phyloP scores from a whole-genome alignment of 1,140 invertebrate genomes.

The Leptinotarsa texana region DNA sequence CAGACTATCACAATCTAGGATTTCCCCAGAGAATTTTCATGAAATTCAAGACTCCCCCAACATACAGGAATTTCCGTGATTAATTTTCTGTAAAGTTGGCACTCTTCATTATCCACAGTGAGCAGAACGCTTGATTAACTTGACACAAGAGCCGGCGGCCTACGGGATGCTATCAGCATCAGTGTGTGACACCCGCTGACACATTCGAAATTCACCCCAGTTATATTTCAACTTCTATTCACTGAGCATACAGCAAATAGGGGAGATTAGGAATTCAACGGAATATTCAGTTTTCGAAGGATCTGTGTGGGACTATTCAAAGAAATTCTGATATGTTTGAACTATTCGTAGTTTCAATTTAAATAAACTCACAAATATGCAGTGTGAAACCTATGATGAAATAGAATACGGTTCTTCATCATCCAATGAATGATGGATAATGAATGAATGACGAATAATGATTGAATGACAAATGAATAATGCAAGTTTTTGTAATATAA shows the following conservation, averaged over 20 bases:
- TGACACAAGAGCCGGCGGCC: slow-evolving; percentile 16
- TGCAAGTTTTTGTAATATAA: too few species aligned
- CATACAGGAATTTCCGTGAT: not conserved
- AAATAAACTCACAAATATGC: too few species aligned
- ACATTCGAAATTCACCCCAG: slow-evolving; percentile 20
- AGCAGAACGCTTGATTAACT: slow-evolving; percentile 18
- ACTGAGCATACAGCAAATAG: not conserved
- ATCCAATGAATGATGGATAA: too few species aligned
- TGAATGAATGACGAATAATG: too few species aligned
- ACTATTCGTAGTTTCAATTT: too few species aligned
- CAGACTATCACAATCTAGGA: not conserved
- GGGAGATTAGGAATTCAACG: not conserved
- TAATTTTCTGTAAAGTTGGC: slow-evolving; percentile 2
- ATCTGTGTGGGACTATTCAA: too few species aligned
- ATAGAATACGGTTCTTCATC: too few species aligned
- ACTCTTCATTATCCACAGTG: not conserved
- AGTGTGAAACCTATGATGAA: too few species aligned
- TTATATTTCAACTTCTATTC: not conserved
- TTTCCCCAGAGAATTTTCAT: not conserved
- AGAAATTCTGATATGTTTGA: too few species aligned
- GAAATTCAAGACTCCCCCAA: not conserved
- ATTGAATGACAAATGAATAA: too few species aligned
- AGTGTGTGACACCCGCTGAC: slow-evolving; percentile 18
- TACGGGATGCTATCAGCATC: slow-evolving; percentile 19
- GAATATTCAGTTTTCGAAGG: not conserved